A percentile compares a stretch with the other conserved stretches of the same genome.
These are phyloP conservation scores for Bolinopsis microptera DNA, from an alignment of 37 sponge, comb jelly and placozoan species.

Conservation along the genomic window DNA sequence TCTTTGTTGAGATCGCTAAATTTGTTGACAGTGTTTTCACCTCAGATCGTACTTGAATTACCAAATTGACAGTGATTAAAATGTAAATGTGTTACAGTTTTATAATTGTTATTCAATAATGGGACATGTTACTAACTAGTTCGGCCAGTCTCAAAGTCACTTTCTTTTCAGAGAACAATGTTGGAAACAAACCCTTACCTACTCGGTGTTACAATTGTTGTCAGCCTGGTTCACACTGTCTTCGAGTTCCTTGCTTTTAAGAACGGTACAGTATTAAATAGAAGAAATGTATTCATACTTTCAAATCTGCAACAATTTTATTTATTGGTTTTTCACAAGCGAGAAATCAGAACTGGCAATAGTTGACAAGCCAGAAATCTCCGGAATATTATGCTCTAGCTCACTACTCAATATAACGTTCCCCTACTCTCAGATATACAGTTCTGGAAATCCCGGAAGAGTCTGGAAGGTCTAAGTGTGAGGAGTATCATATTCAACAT, in stretches of 20 bases:
- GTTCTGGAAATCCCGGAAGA: constrained; percentile 90
- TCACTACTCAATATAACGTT: no score
- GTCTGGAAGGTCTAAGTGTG: constrained; percentile 91
- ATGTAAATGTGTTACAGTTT: not conserved
- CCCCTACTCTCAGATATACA: constrained; percentile 88
- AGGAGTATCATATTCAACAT: constrained; percentile 91
- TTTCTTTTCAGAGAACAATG: constrained; percentile 77
- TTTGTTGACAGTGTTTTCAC: no score
- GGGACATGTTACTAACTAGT: no score
- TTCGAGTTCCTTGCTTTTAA: constrained; percentile 99
- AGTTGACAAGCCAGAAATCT: no score
- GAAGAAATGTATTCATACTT: not conserved
- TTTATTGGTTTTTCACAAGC: not conserved
- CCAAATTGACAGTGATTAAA: no score
- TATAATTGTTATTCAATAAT: no score
- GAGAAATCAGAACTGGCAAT: no score
- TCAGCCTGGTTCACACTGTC: constrained; percentile 89
- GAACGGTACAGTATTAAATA: constrained; percentile 89
- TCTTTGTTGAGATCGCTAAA: not conserved
- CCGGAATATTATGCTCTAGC: no score
- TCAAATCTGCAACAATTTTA: no score
- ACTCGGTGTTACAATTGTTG: constrained; percentile 85
- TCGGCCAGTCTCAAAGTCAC: no score
- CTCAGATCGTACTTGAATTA: no score
- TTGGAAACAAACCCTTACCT: constrained; percentile 96